Evolutionary conservation across 2,888 invertebrate species (phyloP).

Genomic region (Cephalotes varians): DNA sequence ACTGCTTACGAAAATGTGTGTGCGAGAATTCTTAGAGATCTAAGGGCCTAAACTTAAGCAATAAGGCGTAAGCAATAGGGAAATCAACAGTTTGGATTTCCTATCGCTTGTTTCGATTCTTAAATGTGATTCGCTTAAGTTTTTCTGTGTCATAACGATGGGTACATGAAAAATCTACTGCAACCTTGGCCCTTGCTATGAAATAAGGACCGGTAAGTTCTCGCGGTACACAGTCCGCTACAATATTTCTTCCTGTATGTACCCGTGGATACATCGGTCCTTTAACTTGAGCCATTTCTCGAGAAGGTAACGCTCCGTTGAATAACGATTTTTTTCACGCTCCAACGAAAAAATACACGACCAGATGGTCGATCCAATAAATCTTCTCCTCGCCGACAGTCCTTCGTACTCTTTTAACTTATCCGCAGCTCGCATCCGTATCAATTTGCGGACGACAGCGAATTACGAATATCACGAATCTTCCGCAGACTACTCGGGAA

Average conservation of each 20-base stretch:
- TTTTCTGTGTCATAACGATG: too few relatives aligned
- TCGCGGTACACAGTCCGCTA: slow-evolving; percentile 24
- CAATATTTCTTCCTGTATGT: slow-evolving; percentile 40
- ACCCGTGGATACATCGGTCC: slow-evolving; percentile 39
- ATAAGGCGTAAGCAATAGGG: too few relatives aligned
- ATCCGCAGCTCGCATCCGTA: slow-evolving; percentile 45
- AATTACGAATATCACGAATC: slow-evolving; percentile 34
- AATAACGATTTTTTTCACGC: slow-evolving; percentile 48
- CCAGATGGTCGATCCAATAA: slow-evolving; percentile 44
- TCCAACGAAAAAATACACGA: slow-evolving; percentile 39
- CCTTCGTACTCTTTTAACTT: slow-evolving; percentile 43
- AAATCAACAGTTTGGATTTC: too few relatives aligned
- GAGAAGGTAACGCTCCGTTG: slow-evolving; percentile 38
- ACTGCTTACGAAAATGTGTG: too few relatives aligned
- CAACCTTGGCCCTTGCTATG: slow-evolving; percentile 24
- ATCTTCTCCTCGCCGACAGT: slow-evolving; percentile 35
- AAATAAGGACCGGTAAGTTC: slow-evolving; percentile 36
- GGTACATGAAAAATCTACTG: slow-evolving; percentile 31
- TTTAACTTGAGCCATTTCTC: slow-evolving; percentile 54
- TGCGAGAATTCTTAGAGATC: too few relatives aligned
- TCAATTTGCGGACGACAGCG: slow-evolving; percentile 42
- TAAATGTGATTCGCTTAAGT: too few relatives aligned
- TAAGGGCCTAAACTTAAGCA: too few relatives aligned
- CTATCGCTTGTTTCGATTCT: too few relatives aligned
- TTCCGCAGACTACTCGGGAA: not conserved